Percentiles rank a stretch among this genome's conserved stretches.
These are phyloP conservation scores for Gadus macrocephalus DNA, from an alignment of 2,113 vertebrate genomes.

Conservation along the genomic window DNA sequence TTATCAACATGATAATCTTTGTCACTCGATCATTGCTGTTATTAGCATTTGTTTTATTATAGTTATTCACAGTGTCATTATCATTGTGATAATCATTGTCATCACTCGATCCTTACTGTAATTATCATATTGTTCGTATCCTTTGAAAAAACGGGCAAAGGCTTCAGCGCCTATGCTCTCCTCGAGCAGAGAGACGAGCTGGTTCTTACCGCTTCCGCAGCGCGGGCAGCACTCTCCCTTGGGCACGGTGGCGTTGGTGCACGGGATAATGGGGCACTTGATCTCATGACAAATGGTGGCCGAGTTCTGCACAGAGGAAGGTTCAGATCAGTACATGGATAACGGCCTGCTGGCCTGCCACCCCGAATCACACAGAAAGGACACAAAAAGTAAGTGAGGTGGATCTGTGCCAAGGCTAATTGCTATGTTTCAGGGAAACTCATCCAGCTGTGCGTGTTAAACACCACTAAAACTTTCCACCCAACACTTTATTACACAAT, in stretches of 20 bases:
- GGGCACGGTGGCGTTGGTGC: slow-evolving; percentile 89
- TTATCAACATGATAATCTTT: not conserved
- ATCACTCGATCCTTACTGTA: too few species aligned
- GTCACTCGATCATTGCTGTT: not conserved
- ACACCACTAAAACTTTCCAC: slow-evolving; percentile 14
- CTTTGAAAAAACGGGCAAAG: too few species aligned
- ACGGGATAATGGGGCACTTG: slow-evolving; percentile 93
- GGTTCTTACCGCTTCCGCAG: slow-evolving; percentile 84
- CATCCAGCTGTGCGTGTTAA: slow-evolving; percentile 33
- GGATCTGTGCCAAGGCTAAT: slow-evolving; percentile 38
- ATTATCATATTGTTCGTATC: too few species aligned
- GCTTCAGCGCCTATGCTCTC: too few species aligned
- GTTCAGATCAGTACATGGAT: slow-evolving; percentile 34
- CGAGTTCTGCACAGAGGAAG: slow-evolving; percentile 79
- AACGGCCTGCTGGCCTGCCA: slow-evolving; percentile 16
- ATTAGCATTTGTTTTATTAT: too few species aligned
- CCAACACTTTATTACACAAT: slow-evolving; percentile 2
- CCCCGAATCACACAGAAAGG: slow-evolving; percentile 1
- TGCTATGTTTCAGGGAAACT: slow-evolving; percentile 35
- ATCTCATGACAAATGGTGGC: slow-evolving; percentile 92
- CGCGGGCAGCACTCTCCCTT: slow-evolving; percentile 97
- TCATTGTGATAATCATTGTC: too few species aligned
- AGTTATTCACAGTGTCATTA: too few species aligned
- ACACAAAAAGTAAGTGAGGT: not conserved
- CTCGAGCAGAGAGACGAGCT: not conserved